Conservation (phyloP, 2,888 invertebrate species). For the Gortyna flavago region DNA sequence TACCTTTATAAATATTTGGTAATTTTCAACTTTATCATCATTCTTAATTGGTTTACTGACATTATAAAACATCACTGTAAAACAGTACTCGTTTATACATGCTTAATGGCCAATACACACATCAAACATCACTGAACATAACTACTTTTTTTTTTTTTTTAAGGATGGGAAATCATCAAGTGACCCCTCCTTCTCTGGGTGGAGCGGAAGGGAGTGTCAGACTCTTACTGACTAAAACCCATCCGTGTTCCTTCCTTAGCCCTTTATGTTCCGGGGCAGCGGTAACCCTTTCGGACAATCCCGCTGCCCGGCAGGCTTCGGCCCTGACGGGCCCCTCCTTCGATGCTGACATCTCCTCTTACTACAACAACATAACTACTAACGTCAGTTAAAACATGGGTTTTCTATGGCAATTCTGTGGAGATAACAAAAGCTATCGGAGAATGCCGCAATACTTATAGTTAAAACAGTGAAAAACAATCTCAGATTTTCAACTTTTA, state of each 20-base stretch:
- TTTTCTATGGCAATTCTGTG: background rate
- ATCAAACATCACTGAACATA: background rate
- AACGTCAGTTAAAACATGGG: background rate
- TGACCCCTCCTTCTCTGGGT: too few relatives aligned
- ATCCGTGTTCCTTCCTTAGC: too few relatives aligned
- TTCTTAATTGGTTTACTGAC: background rate
- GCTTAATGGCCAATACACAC: background rate
- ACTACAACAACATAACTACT: background rate
- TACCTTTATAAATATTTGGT: background rate
- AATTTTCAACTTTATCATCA: background rate
- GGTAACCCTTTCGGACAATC: too few relatives aligned
- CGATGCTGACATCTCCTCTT: too few relatives aligned
- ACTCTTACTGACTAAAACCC: too few relatives aligned
- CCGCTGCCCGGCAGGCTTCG: too few relatives aligned
- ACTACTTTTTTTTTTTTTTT: too few relatives aligned
- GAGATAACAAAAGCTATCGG: background rate
- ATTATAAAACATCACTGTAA: background rate
- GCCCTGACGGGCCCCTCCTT: too few relatives aligned
- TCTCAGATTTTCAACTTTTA: background rate
- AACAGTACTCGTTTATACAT: background rate
- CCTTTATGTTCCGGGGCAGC: too few relatives aligned
- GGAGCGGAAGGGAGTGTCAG: too few relatives aligned
- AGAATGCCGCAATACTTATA: background rate
- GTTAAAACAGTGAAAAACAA: background rate
- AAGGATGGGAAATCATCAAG: too few relatives aligned